Evolutionary conservation across 2,888 invertebrate genomes (phyloP), one percentile per base, ranked within the genome.

Genomic region (Pantelozetes paolii): DNA sequence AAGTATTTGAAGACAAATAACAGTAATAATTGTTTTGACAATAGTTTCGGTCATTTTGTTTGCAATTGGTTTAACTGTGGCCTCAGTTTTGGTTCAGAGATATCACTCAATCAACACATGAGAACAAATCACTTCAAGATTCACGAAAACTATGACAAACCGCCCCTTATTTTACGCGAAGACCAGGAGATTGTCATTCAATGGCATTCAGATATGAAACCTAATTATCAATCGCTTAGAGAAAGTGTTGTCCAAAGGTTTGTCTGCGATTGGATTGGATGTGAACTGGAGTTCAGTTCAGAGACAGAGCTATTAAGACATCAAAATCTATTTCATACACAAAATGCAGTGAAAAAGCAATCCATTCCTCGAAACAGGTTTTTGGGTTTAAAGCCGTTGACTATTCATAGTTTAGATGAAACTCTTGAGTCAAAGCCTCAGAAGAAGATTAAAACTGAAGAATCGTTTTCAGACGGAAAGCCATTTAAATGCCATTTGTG

Each of bases 241-340:
- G 11, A 36, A 15, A 32, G 36, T 30, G 36, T 20, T n/a, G 36
- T 13, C 23, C 11, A 15, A 62, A 32, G 62, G 11, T 15, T 45
- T 28, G 28, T 69, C 23, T 69, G 69, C 45, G 69, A 69, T 26
- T 69, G 69, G 69, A 15, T 45, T 18, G 69, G 69, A 26, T 69
- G 69, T 45, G 69, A 45, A 45, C 11, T 45, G 13, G 45, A 23
- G 13, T 69, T 69, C 23, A 9, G 28, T 11, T 15, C 40, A 15
- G 40, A 42, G 20, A 15, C 23, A 15, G 45, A 69, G 18, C 69
- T 69, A 13, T 45, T 20, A 28, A 42, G 45, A 69, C 69, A 69
- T 28, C 11, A 69, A 3, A 28, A 57, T 18, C 5, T 8, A 15
- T 15, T 57, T 30, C 57, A 54, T 48, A 48, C 3, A 48, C 54